Evolutionary conservation across 2,113 vertebrate genomes (phyloP).

Genomic region (Macheiramphus alcinus): DNA sequence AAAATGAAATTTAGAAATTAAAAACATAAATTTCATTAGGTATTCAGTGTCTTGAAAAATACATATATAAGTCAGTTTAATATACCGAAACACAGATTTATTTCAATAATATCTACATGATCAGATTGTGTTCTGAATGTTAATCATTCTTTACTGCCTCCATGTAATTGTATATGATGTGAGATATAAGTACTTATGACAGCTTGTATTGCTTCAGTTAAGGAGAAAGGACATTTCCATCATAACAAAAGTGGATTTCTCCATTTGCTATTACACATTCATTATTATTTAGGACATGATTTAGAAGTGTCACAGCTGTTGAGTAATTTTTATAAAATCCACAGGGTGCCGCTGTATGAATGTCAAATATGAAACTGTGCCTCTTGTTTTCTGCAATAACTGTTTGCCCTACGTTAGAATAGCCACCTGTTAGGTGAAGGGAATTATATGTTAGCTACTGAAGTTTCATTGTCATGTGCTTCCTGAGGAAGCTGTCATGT

Average conservation of each 20-base stretch:
- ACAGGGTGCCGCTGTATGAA: background rate
- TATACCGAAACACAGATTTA: background rate
- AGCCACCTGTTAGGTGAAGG: background rate
- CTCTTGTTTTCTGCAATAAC: background rate
- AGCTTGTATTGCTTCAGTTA: background rate
- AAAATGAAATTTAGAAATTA: background rate
- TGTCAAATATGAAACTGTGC: background rate
- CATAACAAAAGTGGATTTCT: background rate
- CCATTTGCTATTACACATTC: background rate
- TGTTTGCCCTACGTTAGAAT: background rate
- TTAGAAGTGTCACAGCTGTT: background rate
- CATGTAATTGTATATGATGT: background rate
- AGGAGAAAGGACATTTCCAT: background rate
- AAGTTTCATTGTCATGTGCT: background rate
- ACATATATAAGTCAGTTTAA: background rate
- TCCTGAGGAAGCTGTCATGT: background rate
- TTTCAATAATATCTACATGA: background rate
- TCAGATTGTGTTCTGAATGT: background rate
- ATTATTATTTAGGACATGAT: background rate
- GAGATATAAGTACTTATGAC: background rate
- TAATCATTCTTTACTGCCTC: background rate
- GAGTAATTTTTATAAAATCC: background rate
- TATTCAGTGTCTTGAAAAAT: background rate
- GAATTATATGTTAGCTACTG: background rate
- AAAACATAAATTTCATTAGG: background rate